Evolutionary conservation across 2,113 vertebrate species (phyloP), one percentile per base, ranked within the genome.

Genomic region (Oryzias melastigma): DNA sequence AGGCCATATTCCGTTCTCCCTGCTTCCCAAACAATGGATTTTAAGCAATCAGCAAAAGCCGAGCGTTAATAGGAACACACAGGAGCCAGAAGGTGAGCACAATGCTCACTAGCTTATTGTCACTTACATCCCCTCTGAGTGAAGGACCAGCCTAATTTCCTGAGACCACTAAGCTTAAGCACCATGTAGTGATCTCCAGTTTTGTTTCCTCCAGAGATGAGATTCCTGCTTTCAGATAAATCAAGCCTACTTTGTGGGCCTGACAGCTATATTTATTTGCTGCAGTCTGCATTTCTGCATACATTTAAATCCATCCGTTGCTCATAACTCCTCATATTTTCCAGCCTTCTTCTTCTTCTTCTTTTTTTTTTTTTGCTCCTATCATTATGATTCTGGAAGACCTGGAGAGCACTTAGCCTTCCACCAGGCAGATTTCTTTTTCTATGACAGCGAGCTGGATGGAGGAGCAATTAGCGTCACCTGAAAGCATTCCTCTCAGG

Each of bases 391-490:
- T 65, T 48, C 69, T 78, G 76, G 71, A 65, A 60, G 75, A 72
- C 64, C 57, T 44, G 62, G 75, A 46, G 77, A 81, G 73, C 80
- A 77, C 62, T 51, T 43, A 62, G 65, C 43, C 52, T 62, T 70
- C 60, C 75, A 57, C 55, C 77, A 79, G 71, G 80, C 82, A 84
- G 45, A 58, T 73, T 71, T 84, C 74, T 77, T 62, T 49, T 53
- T 85, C 81, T 76, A 81, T 90, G 88, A 91, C 88, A 86, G 78
- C 77, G 75, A 60, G 82, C 75, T 61, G 62, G 85, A 83, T 77
- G 75, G 72, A 86, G 81, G 78, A 86, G 87, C 87, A 90, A 91
- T 91, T 92, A 91, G 86, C 88, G 89, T 91, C 86, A 91, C 85
- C 87, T 89, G 87, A 91, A 89, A 89, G 84, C 85, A 60, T 82